Evolutionary conservation across 2,797 vertebrate species (phyloP).

Genomic region (Artibeus lituratus): DNA sequence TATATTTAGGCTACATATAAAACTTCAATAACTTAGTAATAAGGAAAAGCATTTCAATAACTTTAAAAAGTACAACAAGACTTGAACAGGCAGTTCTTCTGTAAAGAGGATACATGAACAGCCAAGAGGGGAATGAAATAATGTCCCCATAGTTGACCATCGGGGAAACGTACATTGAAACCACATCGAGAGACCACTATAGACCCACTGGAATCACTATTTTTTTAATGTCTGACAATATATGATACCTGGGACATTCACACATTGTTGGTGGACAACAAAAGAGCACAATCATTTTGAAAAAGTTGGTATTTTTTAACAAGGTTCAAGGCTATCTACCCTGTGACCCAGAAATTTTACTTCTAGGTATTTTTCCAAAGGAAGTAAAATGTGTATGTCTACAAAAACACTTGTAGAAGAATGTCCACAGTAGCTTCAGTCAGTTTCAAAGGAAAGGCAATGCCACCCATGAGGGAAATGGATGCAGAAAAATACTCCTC

Average conservation of each 20-base stretch:
- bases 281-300: neutral
- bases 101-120: neutral
- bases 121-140: neutral
- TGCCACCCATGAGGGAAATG: neutral
- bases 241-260: neutral
- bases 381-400: neutral
- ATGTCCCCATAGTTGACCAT: neutral
- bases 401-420: neutral
- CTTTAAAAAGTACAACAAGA: neutral
- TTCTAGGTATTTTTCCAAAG: neutral
- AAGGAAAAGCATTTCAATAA: neutral
- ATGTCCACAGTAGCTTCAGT: neutral
- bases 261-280: neutral
- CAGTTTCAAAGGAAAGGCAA: neutral
- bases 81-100: neutral
- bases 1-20: neutral
- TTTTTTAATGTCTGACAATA: neutral
- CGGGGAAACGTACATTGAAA: neutral
- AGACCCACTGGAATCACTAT: neutral
- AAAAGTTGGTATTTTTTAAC: neutral
- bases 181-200: neutral
- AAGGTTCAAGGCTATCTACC: neutral
- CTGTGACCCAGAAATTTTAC: neutral
- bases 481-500: neutral
- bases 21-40: neutral